phyloP scores from a whole-genome alignment of 2,888 invertebrate genomes.

The Orthonevra nobilis region DNA sequence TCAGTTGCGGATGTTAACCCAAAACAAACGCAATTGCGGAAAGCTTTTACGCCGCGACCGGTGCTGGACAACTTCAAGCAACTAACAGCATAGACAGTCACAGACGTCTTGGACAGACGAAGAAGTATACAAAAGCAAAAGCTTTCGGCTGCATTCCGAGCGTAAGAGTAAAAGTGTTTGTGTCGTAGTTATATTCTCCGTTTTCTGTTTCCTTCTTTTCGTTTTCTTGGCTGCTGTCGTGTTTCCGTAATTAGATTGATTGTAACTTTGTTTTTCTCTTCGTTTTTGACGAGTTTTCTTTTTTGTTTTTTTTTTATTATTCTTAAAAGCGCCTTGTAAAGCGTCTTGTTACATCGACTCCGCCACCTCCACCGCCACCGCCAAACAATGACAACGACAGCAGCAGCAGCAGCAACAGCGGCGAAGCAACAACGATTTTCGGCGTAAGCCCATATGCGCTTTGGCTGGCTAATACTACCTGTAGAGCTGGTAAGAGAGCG shows the following conservation, averaged over 20 bases:
- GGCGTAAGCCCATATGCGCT: conserved; percentile 58
- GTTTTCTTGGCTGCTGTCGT: conserved; percentile 25
- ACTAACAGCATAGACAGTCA: no score
- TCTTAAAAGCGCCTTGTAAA: conserved; percentile 66
- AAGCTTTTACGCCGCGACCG: no score
- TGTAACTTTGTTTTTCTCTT: conserved; percentile 21
- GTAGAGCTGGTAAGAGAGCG: conserved; percentile 49
- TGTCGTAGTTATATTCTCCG: conserved; percentile 5
- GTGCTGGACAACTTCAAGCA: no score
- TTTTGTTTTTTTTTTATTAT: conserved; percentile 19
- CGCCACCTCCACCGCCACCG: no score
- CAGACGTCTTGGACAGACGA: no score
- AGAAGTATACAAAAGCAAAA: no score
- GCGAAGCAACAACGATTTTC: conserved; percentile 30
- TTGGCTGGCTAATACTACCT: conserved; percentile 39
- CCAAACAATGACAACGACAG: no score
- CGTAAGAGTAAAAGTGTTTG: conserved; percentile 69
- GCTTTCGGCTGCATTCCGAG: conserved; percentile 62
- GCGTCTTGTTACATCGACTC: conserved; percentile 64
- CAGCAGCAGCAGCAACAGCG: conserved; percentile 12
- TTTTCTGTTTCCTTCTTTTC: conserved; percentile 12
- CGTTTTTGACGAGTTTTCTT: conserved; percentile 14
- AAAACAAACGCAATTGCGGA: conserved; percentile 48
- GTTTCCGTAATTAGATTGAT: conserved; percentile 67
- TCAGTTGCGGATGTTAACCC: conserved; percentile 65